Conservation (phyloP, 2,888 invertebrate genomes). For the Drosophila putrida region DNA sequence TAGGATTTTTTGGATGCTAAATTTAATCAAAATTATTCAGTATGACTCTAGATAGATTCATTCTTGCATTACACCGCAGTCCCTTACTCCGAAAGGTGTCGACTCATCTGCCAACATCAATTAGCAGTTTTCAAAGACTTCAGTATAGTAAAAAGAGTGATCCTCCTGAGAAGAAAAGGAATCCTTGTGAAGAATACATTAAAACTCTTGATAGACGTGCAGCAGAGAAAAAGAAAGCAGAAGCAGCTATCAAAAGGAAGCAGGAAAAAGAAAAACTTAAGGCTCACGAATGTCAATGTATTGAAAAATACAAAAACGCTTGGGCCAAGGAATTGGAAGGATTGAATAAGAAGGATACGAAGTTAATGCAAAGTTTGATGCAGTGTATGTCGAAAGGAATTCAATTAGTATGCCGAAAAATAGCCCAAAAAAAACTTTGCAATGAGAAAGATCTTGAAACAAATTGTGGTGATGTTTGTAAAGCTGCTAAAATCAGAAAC, state of each 20-base stretch:
- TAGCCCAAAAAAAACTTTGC: slow-evolving; percentile 4
- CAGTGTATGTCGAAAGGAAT: slow-evolving; percentile 27
- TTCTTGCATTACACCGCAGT: slow-evolving; percentile 5
- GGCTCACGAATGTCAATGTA: slow-evolving; percentile 6
- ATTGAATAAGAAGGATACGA: slow-evolving; percentile 14
- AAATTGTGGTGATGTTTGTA: slow-evolving; percentile 4
- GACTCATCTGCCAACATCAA: slow-evolving; percentile 6
- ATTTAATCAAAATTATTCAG: neutral
- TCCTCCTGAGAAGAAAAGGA: neutral
- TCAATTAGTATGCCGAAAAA: slow-evolving; percentile 16
- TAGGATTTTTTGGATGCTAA: neutral
- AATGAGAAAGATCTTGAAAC: slow-evolving; percentile 10
- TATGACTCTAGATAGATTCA: slow-evolving; percentile 8
- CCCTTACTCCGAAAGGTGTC: neutral
- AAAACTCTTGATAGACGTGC: slow-evolving; percentile 9
- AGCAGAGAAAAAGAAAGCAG: neutral
- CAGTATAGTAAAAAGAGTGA: slow-evolving; percentile 10
- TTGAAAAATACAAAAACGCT: slow-evolving; percentile 2
- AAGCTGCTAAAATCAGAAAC: slow-evolving; percentile 3
- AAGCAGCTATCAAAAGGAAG: neutral
- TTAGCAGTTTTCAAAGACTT: neutral
- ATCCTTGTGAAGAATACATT: slow-evolving; percentile 13
- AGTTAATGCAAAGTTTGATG: slow-evolving; percentile 18
- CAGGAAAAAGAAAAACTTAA: slow-evolving; percentile 2
- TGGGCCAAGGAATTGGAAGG: slow-evolving; percentile 20